Evolutionary conservation across 2,888 invertebrate species (phyloP), one percentile per base, ranked within the genome.

Genomic region (Sphaerophoria rueppellii): DNA sequence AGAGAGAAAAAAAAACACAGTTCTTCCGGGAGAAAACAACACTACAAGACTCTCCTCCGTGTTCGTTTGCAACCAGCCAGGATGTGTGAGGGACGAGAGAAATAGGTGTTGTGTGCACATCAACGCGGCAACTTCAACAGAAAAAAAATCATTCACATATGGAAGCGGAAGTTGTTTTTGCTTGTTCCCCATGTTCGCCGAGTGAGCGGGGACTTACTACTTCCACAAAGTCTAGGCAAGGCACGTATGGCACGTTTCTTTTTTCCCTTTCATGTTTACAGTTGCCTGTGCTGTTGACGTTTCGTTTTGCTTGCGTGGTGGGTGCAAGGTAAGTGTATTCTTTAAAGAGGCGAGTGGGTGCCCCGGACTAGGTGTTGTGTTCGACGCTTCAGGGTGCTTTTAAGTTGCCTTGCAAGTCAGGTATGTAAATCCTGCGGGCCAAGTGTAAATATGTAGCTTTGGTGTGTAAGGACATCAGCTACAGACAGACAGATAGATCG

Each of bases 111-210:
- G 70, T 82, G 63, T 76, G 50, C 48, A 79, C 67, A 61, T 65
- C 35, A 75, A 76, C 72, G 76, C 72, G 85, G 69, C 52, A 67
- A 24, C 24, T 24, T 24, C 24, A 24, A 24, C 24, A 24, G 24
- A 24, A 24, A 43, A 67, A 81, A 85, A 81, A 85, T 85, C 73
- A 72, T 85, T 81, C 63, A 70, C 76, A 63, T 76, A 72, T 70
- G 54, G 76, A 61, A 80, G 61, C 79, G 85, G 85, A 85, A 77
- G 85, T 85, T 81, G 81, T 32, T 80, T 69, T 57, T 63, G 35
- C 50, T 65, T 46, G 14, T 32, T 70, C 14, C 58, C 61, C 52
- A 32, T 65, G 65, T n/a, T 40, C 24, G 24, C 24, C 24, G 48
- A 35, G 54, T 32, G 16, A 54, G 67, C 54, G 67, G 52, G 67